Evolutionary conservation across 2,113 vertebrate species (phyloP), one percentile per base, ranked within the genome.

Genomic region (Ophiodon elongatus): DNA sequence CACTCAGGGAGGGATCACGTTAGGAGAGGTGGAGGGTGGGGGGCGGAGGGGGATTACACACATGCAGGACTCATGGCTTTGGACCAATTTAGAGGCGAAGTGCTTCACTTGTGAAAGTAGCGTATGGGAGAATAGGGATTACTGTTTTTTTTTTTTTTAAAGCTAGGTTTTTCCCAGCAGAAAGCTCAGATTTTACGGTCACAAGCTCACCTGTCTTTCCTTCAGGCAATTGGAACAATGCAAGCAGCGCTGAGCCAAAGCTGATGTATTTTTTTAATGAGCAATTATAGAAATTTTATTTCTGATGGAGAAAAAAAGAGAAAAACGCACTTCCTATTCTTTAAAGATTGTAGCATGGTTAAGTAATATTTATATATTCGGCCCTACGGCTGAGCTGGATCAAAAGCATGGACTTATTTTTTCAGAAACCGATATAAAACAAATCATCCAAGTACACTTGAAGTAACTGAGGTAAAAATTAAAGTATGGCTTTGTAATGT

Each of bases 11-110:
- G 39, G 76, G 83, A 80, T 80, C 31, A 54, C 71, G 83, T 82
- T 80, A 2, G 45, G 45, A 31, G 54, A n/a, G n/a, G n/a, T n/a
- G n/a, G n/a, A n/a, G n/a, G n/a, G n/a, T n/a, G n/a, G n/a, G n/a
- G n/a, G n/a, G n/a, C n/a, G n/a, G 62, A 4, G 33, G 39, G 41
- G 86, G 70, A 82, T 75, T 86, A 70, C 67, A 88, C 69, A 80
- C 79, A 84, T 72, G 65, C 57, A 79, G 65, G 52, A 11, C 37
- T 83, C 47, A 79, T 86, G 79, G 88, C 85, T 83, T 74, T 68
- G 73, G 66, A 85, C 45, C 57, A 82, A 76, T 81, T 90, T 79
- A 67, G 33, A 85, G 47, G 60, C 63, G 11, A 87, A 85, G 67
- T 77, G 56, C 69, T 65, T 88, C 57, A 52, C 73, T 81, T 90